A percentile compares a stretch with the other conserved stretches of the same genome.
Evolutionary conservation across 1,140 invertebrate genomes (phyloP).

Genomic region (Berghia stephanieae): DNA sequence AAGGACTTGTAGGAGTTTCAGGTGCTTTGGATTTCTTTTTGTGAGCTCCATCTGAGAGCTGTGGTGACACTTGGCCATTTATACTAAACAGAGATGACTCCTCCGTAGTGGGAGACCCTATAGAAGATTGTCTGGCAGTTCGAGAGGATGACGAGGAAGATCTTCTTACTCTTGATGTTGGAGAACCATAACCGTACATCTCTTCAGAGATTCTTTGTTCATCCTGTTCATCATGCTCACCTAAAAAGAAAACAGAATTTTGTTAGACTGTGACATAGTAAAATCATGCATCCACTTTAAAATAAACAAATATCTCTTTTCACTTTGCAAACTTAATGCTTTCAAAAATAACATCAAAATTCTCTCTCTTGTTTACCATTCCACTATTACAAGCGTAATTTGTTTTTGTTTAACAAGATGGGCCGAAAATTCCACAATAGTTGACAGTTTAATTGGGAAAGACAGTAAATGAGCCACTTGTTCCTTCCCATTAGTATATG

Average conservation of each 20-base stretch:
- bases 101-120: background rate
- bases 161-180: conserved; percentile 14
- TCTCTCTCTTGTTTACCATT: background rate
- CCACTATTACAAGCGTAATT: background rate
- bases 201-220: conserved; percentile 77
- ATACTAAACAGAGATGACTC: conserved; percentile 3
- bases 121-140: background rate
- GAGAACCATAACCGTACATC: conserved; percentile 74
- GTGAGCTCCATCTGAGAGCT: background rate
- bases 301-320: no score
- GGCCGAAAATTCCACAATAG: no score
- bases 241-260: background rate
- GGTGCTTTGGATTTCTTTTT: background rate
- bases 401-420: no score
- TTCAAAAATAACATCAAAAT: background rate
- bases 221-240: conserved; percentile 79
- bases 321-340: no score
- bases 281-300: no score
- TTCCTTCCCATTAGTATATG: no score
- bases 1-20: background rate
- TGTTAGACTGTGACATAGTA: no score
- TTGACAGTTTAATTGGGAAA: no score
- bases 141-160: conserved; percentile 13
- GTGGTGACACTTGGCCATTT: background rate
- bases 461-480: no score